A percentile compares a stretch with the other conserved stretches of the same genome.
phyloP scores from a whole-genome alignment of 2,113 vertebrate species.

The Scalopus aquaticus region DNA sequence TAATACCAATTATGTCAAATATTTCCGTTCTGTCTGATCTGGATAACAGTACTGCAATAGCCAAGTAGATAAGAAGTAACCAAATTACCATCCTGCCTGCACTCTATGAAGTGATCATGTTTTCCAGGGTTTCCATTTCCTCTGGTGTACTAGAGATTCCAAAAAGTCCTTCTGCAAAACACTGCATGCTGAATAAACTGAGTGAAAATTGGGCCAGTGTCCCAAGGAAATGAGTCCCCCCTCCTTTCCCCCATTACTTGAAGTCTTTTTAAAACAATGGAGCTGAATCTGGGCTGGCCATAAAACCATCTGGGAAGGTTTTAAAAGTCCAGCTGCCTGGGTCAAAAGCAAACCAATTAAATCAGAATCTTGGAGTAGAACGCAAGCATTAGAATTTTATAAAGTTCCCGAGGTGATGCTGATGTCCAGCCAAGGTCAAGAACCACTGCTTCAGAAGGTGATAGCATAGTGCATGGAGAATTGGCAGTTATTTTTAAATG shows the following conservation, averaged over 20 bases:
- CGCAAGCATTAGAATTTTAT: background rate
- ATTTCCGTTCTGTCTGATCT: background rate
- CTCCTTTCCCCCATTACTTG: background rate
- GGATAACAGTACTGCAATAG: background rate
- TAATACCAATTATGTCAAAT: background rate
- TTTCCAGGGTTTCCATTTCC: background rate
- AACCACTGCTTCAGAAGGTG: background rate
- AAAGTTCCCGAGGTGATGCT: background rate
- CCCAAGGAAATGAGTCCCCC: background rate
- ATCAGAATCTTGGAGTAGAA: background rate
- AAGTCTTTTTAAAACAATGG: background rate
- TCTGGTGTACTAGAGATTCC: background rate
- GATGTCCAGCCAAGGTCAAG: background rate
- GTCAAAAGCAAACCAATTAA: background rate
- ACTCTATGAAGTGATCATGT: rapidly evolving
- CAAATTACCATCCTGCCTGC: background rate
- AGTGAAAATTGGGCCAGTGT: background rate
- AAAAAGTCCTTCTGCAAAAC: background rate
- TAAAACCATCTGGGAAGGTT: background rate
- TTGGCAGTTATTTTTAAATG: background rate
- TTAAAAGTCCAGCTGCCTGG: background rate
- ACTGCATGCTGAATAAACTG: background rate
- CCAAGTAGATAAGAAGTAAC: background rate
- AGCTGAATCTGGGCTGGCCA: background rate
- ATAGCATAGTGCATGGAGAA: rapidly evolving